Base-by-base conservation (phyloP, 2,113 vertebrate genomes). In the Alectura lathami region DNA sequence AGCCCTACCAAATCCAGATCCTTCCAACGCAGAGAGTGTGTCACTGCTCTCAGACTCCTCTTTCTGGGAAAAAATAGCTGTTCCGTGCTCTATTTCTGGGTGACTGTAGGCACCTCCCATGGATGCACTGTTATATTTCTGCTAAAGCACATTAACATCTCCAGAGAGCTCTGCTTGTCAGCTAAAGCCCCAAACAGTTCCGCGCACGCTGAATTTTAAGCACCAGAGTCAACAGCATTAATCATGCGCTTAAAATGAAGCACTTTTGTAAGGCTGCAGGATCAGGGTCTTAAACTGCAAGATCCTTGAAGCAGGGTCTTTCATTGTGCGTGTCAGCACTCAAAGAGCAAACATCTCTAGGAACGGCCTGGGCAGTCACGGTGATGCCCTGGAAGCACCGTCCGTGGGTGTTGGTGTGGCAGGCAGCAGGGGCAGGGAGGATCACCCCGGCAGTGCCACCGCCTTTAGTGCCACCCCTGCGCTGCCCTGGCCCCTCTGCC, bases 201-300 rank as follows among this genome's bases (percentile, higher is more conserved):
- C 7, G 38, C 51, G 88, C 88, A 86, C 42, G 83, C 73, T 90
- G 91, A 90, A 97, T 96, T 97, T 95, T 95, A 96, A 96, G 93
- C 75, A 74, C 76, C 78, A 53, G 91, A 94, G 91, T 94, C 91
- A 96, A 91, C 85, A 91, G 89, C 51, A 24, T 88, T 96, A 94
- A 93, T 96, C 89, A 70, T 0, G 2, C 1, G 8, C 87, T 85
- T 91, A 87, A 83, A 94, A 95, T 0, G 60, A 88, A 91, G 83
- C 89, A 60, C 79, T 81, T 82, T 73, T n/a, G 0, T 82, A 91
- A 88, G 88, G 85, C 89, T 90, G 45, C 47, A 40, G 88, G 93
- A 94, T 90, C 93, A 83, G 88, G 91, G 82, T 91, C 93, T 93
- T 92, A 88, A 87, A 83, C 69, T 27, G 63, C 20, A 73, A 62